phyloP scores from a whole-genome alignment of 2,888 invertebrate genomes.

The Drosophila pseudotakahashii region DNA sequence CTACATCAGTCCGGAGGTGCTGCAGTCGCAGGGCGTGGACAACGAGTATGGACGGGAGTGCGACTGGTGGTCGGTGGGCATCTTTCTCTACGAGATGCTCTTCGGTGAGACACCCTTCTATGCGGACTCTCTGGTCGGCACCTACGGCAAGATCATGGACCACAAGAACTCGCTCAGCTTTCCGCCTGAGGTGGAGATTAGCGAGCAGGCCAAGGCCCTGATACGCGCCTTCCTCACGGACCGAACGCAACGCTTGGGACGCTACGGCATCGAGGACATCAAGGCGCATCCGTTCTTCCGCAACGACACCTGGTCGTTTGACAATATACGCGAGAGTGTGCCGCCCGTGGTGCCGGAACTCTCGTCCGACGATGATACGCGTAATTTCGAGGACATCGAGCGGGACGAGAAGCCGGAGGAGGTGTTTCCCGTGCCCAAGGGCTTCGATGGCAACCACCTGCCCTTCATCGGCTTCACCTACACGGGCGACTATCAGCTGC shows the following conservation, averaged over 20 bases:
- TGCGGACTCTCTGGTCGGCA: conserved; percentile 98
- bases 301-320: conserved; percentile 99
- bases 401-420: conserved; percentile 96
- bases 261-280: conserved; percentile 97
- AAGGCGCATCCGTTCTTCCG: conserved; percentile 97
- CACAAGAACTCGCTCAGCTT: conserved; percentile 97
- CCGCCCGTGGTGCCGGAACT: conserved; percentile 99
- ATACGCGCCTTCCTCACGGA: conserved; percentile 98
- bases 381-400: conserved; percentile 99
- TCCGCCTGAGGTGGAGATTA: conserved; percentile 97
- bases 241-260: conserved; percentile 93
- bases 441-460: conserved; percentile 98
- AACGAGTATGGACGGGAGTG: conserved; percentile 98
- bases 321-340: conserved; percentile 95
- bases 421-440: conserved; percentile 97
- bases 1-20: conserved; percentile 99
- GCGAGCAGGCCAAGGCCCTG: conserved; percentile 92
- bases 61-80: conserved; percentile 99
- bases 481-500: conserved; percentile 93
- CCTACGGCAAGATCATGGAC: conserved; percentile 99
- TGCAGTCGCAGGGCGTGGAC: conserved; percentile 97
- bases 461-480: conserved; percentile 99
- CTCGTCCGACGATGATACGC: conserved; percentile 97
- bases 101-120: conserved; percentile 99
- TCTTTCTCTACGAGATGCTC: conserved; percentile 99